Base-by-base conservation (phyloP, 2,888 invertebrate genomes). In the Andrena praecox region DNA sequence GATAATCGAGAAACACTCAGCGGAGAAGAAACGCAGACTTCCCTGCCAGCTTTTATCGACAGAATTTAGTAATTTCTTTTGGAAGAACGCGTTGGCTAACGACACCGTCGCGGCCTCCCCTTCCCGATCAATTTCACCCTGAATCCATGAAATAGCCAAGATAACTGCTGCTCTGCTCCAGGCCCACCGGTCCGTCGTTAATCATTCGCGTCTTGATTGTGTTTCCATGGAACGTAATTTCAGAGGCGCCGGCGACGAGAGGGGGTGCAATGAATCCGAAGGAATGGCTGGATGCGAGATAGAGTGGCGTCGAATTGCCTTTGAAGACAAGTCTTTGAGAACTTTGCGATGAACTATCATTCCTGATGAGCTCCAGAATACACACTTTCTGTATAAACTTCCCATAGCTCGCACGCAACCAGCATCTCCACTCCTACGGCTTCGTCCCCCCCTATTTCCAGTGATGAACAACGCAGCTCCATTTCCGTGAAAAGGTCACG, bases 41-140 rank as follows among this genome's bases (percentile, higher is more conserved):
- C 50, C 24, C 50, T 35, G 63, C 20, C 62, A 63, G 35, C 2
- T 63, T n/a, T 62, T 56, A 29, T 77, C 75, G 77, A 73, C 63
- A 64, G 71, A 64, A 71, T 71, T 74, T 71, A 12, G 48, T 84
- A 75, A 83, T 76, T 71, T 84, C 56, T 64, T 64, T 66, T 48
- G 50, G 1, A 33, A 35, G 50, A 56, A 24, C 56, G 10, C 24
- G 29, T 50, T 5, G 35, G 29, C 8, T n/a, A 27, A 52, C 52
- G 31, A 33, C 35, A 20, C 35, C 24, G 8, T 2, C n/a, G 35
- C 62, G 35, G 7, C 16, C 16, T 4, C n/a, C 24, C 27, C 52
- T 33, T 42, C 42, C 12, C 60, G 42, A 70, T 66, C 52, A 59
- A 50, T 70, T 76, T 68, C 64, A 10, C 42, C 12, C 27, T 20